Evolutionary conservation across 2,888 invertebrate species (phyloP), one percentile per base, ranked within the genome.

Genomic region (Diplolepis rosae): DNA sequence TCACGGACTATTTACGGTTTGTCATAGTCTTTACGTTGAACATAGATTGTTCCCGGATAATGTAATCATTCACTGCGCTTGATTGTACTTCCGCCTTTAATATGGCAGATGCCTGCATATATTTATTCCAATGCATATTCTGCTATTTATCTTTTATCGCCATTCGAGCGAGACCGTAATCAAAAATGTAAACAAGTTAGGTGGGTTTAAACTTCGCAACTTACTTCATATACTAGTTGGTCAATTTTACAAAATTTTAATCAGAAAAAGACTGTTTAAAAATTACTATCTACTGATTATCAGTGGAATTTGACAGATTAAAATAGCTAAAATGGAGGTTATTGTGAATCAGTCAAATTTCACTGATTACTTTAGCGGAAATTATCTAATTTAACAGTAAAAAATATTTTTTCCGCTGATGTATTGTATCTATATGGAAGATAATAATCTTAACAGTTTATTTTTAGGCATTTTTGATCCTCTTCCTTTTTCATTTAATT

Each of bases 1-100:
- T 61, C 61, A 61, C 24, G 61, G 35, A 39, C 61, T 61, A 61
- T 61, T 61, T 61, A 61, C 61, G 24, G 24, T 18, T 61, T 35
- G 35, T 6, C n/a, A 28, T 13, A 6, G n/a, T 13, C 28, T 51
- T 4, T 51, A 27, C 27, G 28, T 28, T 24, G 4, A 61, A n/a
- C n/a, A 13, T 13, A 61, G 35, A 61, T 32, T 61, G 22, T 39
- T 61, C 24, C 61, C 11, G 24, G 61, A 61, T 61, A 61, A 61
- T 39, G 24, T 61, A 61, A 61, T 61, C 39, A 61, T 35, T 18
- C 35, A 15, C 13, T 22, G 22, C 11, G 3, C 13, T 35, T 35
- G 32, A 18, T 35, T 30, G 1, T 32, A 54, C 30, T 54, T 30
- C 30, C 54, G 54, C 28, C n/a, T 15, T 15, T 28, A n/a, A 27